Base-by-base conservation (phyloP, 2,797 vertebrate species). In the Mustela erminea region DNA sequence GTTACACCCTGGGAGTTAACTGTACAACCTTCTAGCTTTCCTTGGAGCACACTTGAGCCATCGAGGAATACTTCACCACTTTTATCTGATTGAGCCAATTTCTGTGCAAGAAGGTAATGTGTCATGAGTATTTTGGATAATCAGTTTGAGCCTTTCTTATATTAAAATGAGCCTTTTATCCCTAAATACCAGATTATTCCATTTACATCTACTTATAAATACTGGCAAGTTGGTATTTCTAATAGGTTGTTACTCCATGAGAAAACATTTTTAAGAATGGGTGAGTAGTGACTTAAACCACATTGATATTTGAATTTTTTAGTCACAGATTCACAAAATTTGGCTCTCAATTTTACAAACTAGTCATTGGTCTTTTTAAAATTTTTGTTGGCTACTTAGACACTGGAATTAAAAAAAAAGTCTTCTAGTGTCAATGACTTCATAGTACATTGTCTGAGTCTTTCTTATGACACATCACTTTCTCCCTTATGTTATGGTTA, bases 1-100 rank as follows among this genome's bases (percentile, higher is more conserved):
- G 99, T 99, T 99, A 99, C 99, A 99, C 99, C 99, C 99, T 99
- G 99, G 99, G 99, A 99, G 99, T 99, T 99, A 99, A 99, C 99
- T 99, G 99, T 99, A 99, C 99, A 99, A 99, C 99, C 99, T 99
- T 99, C 99, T 99, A 99, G 99, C 99, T 99, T 99, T 99, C 99
- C 99, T 99, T 99, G 99, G 99, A 99, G 99, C 99, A 99, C 99
- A 99, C 99, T 99, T 99, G 99, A 99, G 99, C 99, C 99, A 98
- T 99, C 99, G 99, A 98, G 98, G 99, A 99, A 98, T 97, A 98
- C 99, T 98, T 98, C 99, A 98, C 95, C 98, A 98, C 96, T 98
- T 98, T 98, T 98, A 98, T 98, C 94, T 98, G 97, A 98, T 97
- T 15, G 3, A 97, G 98, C 97, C 97, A 98, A 98, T 98, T 98